These are phyloP conservation scores for Tonatia bakeri DNA, from an alignment of 2,113 vertebrate genomes.

Conservation along the genomic window DNA sequence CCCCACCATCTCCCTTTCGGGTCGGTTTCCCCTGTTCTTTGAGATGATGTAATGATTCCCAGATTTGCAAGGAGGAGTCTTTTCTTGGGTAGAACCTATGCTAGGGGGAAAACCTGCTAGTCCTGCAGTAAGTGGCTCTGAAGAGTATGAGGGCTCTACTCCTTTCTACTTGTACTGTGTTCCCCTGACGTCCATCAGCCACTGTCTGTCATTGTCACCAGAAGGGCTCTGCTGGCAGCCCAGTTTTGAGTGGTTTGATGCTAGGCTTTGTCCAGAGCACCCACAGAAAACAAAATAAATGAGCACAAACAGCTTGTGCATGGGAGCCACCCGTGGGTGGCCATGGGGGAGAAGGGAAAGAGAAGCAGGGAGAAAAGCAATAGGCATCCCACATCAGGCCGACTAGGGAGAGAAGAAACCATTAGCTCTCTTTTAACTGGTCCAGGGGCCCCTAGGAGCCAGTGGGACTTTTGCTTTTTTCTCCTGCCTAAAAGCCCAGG, in stretches of 20 bases:
- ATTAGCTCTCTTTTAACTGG: not conserved
- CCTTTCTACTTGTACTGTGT: not conserved
- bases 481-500: not conserved
- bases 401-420: not conserved
- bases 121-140: not conserved
- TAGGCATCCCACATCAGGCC: not conserved
- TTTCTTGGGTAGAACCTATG: not conserved
- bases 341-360: not conserved
- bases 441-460: not conserved
- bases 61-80: not conserved
- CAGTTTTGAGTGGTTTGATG: not conserved
- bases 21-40: not conserved
- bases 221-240: not conserved
- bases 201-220: not conserved
- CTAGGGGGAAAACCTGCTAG: not conserved
- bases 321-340: not conserved
- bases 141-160: not conserved
- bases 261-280: not conserved
- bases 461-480: not conserved
- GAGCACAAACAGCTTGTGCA: slow-evolving; percentile 33
- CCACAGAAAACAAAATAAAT: not conserved
- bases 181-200: not conserved
- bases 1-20: not conserved
- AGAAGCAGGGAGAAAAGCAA: not conserved
- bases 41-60: not conserved